phyloP scores from a whole-genome alignment of 23 tunicate species.

The Halocynthia aurantium region DNA sequence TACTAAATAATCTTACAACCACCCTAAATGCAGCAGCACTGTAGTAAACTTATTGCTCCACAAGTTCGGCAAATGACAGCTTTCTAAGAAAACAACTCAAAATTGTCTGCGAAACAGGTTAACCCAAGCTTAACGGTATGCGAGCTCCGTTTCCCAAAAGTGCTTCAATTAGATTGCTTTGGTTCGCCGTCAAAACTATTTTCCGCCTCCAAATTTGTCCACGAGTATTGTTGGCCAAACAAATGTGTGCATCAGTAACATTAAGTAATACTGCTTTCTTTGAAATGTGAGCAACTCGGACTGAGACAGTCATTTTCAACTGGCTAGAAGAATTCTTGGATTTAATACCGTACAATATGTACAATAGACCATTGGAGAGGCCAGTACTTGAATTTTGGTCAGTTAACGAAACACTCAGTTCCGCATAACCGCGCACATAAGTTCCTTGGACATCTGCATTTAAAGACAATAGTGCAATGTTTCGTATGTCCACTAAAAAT shows the following conservation, averaged over 20 bases:
- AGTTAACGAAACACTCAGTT: no score
- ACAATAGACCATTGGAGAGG: background rate
- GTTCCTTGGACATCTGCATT: no score
- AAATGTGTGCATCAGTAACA: background rate
- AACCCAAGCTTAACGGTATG: slow-evolving; percentile 10
- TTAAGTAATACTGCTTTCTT: background rate
- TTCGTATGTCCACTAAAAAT: no score
- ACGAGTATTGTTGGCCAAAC: slow-evolving; percentile 8
- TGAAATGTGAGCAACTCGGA: background rate
- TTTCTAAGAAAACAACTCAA: no score
- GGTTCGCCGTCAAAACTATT: slow-evolving; percentile 11
- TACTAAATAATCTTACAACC: no score
- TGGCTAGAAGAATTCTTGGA: background rate
- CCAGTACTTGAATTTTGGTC: no score
- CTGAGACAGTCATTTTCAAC: background rate
- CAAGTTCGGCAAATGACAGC: no score
- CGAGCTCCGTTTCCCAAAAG: slow-evolving; percentile 1
- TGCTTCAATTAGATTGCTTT: slow-evolving; percentile 5
- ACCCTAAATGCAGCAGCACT: no score
- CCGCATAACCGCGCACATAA: no score
- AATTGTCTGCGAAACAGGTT: no score
- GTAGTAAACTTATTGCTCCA: no score
- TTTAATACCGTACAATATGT: background rate
- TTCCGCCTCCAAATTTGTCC: background rate
- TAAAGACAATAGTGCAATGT: no score